These are phyloP conservation scores for Chelon auratus DNA, from an alignment of 2,797 vertebrate genomes.

Conservation along the genomic window DNA sequence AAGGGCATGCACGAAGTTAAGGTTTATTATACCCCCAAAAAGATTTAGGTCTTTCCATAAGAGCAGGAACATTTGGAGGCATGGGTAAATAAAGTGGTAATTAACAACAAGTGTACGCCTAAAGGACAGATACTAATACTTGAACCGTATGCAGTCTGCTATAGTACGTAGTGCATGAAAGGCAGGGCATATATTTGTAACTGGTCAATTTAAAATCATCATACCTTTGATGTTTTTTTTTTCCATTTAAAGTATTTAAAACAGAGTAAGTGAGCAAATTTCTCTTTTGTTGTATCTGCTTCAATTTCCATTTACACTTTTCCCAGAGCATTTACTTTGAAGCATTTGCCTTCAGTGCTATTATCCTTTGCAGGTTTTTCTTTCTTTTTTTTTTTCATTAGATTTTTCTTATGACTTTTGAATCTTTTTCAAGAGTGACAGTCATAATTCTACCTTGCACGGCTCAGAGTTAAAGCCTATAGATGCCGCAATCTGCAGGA, in stretches of 20 bases:
- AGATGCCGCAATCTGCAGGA: slow-evolving; percentile 12
- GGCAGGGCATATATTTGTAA: not conserved
- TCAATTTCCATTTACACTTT: not conserved
- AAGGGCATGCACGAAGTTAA: too few species aligned
- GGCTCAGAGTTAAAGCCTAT: not conserved
- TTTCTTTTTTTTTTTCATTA: slow-evolving; percentile 8
- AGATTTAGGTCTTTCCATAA: too few species aligned
- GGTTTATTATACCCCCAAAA: too few species aligned
- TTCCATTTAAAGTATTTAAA: not conserved
- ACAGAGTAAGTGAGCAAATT: not conserved
- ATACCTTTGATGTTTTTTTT: not conserved
- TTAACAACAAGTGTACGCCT: too few species aligned
- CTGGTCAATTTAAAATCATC: not conserved
- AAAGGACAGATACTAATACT: too few species aligned
- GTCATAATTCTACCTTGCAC: slow-evolving; percentile 9
- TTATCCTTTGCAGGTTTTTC: not conserved
- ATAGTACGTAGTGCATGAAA: not conserved
- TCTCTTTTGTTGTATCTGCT: slow-evolving; percentile 10
- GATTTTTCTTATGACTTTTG: slow-evolving; percentile 22
- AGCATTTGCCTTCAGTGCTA: slow-evolving; percentile 10
- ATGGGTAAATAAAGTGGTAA: too few species aligned
- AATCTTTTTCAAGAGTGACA: slow-evolving; percentile 19
- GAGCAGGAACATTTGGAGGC: too few species aligned
- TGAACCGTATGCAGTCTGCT: too few species aligned
- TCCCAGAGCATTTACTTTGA: slow-evolving; percentile 11